These are phyloP conservation scores for Cygnus olor DNA, from an alignment of 2,797 vertebrate genomes.

Conservation along the genomic window DNA sequence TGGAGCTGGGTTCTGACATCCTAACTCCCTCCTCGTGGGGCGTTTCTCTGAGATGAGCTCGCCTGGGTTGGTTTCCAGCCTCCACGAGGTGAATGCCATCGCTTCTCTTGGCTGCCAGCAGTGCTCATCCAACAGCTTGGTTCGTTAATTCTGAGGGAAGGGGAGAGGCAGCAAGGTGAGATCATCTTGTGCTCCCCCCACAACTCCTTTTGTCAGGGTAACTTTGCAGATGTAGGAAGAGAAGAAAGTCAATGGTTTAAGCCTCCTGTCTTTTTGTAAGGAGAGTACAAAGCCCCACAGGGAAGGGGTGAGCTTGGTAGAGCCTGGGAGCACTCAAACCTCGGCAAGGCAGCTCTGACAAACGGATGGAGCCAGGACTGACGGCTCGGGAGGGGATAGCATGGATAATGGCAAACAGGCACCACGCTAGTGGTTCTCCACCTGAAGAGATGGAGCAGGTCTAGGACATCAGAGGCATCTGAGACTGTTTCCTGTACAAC, in stretches of 20 bases:
- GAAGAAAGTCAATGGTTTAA: background rate
- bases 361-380: background rate
- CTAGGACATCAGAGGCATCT: background rate
- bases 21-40: background rate
- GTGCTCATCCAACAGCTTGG: background rate
- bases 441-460: background rate
- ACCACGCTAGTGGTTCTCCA: rapidly evolving
- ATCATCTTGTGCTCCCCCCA: background rate
- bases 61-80: background rate
- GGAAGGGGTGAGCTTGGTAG: background rate
- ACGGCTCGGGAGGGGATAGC: background rate
- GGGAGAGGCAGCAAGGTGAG: background rate
- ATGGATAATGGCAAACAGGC: background rate
- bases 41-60: background rate
- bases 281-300: background rate
- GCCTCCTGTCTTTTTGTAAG: background rate
- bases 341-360: background rate
- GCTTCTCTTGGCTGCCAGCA: background rate
- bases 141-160: background rate
- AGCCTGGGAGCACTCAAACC: background rate
- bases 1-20: background rate
- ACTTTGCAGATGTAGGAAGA: background rate
- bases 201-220: background rate
- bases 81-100: too few species aligned
- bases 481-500: background rate